phyloP scores from a whole-genome alignment of 2,113 vertebrate genomes.

The Picathartes gymnocephalus region DNA sequence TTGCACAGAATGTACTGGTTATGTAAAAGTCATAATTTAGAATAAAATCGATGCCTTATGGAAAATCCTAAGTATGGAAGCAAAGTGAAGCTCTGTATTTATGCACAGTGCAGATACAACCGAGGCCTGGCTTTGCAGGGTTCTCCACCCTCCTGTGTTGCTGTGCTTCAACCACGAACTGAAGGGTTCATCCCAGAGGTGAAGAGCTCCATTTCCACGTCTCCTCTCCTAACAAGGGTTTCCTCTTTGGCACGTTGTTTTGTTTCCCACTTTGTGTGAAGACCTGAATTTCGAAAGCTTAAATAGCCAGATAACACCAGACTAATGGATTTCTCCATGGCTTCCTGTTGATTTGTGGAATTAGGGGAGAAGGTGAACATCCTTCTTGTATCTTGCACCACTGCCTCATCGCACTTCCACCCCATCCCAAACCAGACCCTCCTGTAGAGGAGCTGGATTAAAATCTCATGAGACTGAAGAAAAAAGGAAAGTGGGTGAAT shows the following conservation, averaged over 20 bases:
- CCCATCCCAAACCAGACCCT: neutral
- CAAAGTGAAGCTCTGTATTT: neutral
- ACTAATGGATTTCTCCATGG: neutral
- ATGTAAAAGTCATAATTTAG: neutral
- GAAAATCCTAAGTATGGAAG: neutral
- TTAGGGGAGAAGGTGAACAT: neutral
- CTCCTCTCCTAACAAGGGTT: neutral
- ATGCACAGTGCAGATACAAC: neutral
- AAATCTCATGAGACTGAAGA: rapidly evolving
- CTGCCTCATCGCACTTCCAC: neutral
- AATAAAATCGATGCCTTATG: neutral
- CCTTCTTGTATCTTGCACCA: neutral
- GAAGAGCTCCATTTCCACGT: neutral
- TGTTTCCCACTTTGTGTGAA: neutral
- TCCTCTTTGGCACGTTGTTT: neutral
- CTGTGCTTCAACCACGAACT: neutral
- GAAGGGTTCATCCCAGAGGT: neutral
- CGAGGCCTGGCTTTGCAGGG: neutral
- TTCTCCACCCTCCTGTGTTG: neutral
- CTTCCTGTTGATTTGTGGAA: neutral
- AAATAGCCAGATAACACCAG: neutral
- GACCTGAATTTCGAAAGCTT: neutral
- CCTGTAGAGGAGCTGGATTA: neutral
- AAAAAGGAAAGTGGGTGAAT: neutral
- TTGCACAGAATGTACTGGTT: constrained; percentile 35